phyloP scores from a whole-genome alignment of 1,140 invertebrate genomes.

The Zaprionus ornatus region DNA sequence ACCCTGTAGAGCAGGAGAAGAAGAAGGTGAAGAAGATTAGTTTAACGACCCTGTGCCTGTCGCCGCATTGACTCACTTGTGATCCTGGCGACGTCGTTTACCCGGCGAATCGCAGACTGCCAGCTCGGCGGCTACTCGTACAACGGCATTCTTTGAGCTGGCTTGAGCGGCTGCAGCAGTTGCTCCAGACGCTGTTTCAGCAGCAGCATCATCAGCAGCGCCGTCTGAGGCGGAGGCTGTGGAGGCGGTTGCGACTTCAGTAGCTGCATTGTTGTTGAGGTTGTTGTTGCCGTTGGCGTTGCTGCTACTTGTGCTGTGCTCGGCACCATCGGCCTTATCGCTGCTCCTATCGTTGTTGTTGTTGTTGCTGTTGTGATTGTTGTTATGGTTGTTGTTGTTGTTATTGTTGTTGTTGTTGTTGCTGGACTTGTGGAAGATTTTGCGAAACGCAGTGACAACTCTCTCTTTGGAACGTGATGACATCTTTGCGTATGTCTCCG shows the following conservation, averaged over 20 bases:
- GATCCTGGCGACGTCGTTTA: slow-evolving; percentile 73
- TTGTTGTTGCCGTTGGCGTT: slow-evolving; percentile 86
- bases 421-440: slow-evolving; percentile 87
- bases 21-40: neutral
- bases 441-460: slow-evolving; percentile 90
- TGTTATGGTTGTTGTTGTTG: slow-evolving; percentile 79
- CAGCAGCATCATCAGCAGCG: slow-evolving; percentile 6
- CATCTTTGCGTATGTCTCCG: slow-evolving; percentile 84
- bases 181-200: slow-evolving; percentile 6
- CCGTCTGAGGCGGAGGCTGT: slow-evolving; percentile 1
- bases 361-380: slow-evolving; percentile 85
- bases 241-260: slow-evolving; percentile 37
- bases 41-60: neutral
- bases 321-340: slow-evolving; percentile 71
- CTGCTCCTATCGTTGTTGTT: slow-evolving; percentile 83
- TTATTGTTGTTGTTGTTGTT: slow-evolving; percentile 85
- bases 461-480: slow-evolving; percentile 89
- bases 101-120: slow-evolving; percentile 71
- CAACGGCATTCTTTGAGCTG: slow-evolving; percentile 60
- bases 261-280: slow-evolving; percentile 86
- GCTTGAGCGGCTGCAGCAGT: slow-evolving; percentile 4
- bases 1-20: slow-evolving; percentile 49
- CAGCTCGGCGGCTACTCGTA: slow-evolving; percentile 62
- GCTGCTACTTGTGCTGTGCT: slow-evolving; percentile 32
- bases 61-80: slow-evolving; percentile 53